phyloP scores from a whole-genome alignment of 2,797 vertebrate species.

The Acipenser oxyrinchus region DNA sequence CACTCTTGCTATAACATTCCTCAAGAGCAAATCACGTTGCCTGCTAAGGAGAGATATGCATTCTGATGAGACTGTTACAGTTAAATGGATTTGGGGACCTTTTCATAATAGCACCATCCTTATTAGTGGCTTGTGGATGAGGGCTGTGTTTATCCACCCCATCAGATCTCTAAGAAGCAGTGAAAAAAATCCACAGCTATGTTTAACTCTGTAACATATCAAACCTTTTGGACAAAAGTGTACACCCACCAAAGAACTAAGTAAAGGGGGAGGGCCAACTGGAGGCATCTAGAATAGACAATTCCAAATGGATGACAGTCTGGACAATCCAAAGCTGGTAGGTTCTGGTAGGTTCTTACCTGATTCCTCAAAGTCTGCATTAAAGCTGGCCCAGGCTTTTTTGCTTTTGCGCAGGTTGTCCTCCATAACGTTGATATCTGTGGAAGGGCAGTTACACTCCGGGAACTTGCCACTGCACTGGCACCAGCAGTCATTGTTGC shows the following conservation, averaged over 20 bases:
- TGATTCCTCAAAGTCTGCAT: slow-evolving; percentile 84
- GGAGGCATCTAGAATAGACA: no score
- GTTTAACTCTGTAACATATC: no score
- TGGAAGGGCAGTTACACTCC: slow-evolving; percentile 87
- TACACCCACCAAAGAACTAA: no score
- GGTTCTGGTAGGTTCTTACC: slow-evolving; percentile 52
- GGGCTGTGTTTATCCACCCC: slow-evolving; percentile 25
- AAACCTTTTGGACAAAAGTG: no score
- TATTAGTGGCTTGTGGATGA: slow-evolving; percentile 25
- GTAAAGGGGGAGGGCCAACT: no score
- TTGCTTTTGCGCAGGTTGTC: slow-evolving; percentile 77
- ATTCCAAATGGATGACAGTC: no score
- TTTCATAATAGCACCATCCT: slow-evolving; percentile 35
- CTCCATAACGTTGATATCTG: slow-evolving; percentile 87
- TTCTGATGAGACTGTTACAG: slow-evolving; percentile 26
- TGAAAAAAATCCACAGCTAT: slow-evolving; percentile 10
- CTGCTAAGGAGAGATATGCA: slow-evolving; percentile 30
- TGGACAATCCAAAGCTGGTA: no score
- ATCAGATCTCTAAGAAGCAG: slow-evolving; percentile 28
- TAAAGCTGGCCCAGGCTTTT: slow-evolving; percentile 70
- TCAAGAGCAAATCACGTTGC: slow-evolving; percentile 27
- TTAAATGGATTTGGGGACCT: slow-evolving; percentile 33
- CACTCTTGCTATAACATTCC: slow-evolving; percentile 17
- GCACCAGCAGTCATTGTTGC: slow-evolving; percentile 87
- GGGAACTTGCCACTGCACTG: slow-evolving; percentile 75